Evolutionary conservation across 2,113 vertebrate species (phyloP).

Genomic region (Macroglossus sobrinus): DNA sequence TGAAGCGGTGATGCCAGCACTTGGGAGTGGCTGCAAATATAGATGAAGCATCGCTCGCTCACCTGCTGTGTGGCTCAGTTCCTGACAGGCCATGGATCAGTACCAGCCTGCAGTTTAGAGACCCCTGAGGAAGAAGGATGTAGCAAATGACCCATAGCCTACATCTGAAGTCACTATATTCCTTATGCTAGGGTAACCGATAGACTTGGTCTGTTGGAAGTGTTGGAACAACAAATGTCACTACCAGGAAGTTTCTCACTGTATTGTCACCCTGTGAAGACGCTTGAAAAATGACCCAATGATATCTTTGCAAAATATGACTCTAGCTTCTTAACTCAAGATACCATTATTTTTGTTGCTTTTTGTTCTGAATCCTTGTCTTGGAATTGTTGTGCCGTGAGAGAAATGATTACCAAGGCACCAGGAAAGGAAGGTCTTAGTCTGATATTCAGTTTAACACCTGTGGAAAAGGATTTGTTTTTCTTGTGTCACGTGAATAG

Average conservation of each 20-base stretch:
- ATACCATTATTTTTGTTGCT: not conserved
- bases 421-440: conserved; percentile 33
- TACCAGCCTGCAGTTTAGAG: not conserved
- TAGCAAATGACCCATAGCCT: not conserved
- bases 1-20: too few relatives aligned
- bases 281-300: not conserved
- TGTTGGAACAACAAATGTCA: not conserved
- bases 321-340: not conserved
- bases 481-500: conserved; percentile 14
- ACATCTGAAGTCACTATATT: not conserved
- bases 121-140: not conserved
- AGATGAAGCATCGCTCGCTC: too few relatives aligned
- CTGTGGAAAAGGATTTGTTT: conserved; percentile 33
- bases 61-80: too few relatives aligned
- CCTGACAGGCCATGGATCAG: too few relatives aligned
- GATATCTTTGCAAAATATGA: not conserved
- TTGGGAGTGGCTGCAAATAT: too few relatives aligned
- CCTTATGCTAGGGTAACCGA: not conserved
- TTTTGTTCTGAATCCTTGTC: not conserved
- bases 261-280: not conserved
- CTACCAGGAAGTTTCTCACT: not conserved
- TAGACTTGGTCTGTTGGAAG: not conserved
- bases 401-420: not conserved
- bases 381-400: conserved; percentile 9
- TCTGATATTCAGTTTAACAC: conserved; percentile 29